Evolutionary conservation across 2,113 vertebrate species (phyloP), one percentile per base, ranked within the genome.

Genomic region (Todiramphus chloris): DNA sequence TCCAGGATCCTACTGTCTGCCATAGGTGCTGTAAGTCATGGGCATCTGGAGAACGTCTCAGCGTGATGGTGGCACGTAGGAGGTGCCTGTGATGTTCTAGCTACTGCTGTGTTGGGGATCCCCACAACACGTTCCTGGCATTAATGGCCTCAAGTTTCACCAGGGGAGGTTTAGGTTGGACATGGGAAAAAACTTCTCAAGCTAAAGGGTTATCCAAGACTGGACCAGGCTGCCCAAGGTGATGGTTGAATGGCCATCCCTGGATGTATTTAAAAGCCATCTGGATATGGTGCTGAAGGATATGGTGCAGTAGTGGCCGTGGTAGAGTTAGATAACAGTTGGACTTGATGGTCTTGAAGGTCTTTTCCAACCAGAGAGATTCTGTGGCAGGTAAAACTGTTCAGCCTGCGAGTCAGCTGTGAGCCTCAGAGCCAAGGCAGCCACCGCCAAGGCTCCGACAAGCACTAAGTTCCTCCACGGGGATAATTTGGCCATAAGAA

Each of bases 11-110:
- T 58, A 2, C 23, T 67, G 25, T 25, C 76, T 53, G 55, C 51
- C 21, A 10, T 1, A 53, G 30, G 14, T 4, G 1, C 31, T 2
- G 1, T 5, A 63, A 60, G 50, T 18, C 27, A 16, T 7, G 56
- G 55, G 44, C 78, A 56, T 15, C 56, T 69, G 46, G 39, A 84
- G 68, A 44, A 44, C 1, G 0, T 55, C 78, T 69, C n/a, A 43
- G 41, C 35, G 4, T n/a, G 39, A 39, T 23, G 15, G 33, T 39
- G 63, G 25, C 39, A 23, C 0, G 0, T 2, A 18, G 50, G 60
- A 66, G 27, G 50, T 48, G 39, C 12, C 27, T 35, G 20, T 28
- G 87, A 37, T n/a, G 35, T 31, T 35, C 73, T 76, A 46, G 16
- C 31, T 27, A 13, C 37, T 59, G 60, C 39, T 17, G 1, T 9